Evolutionary conservation across 2,888 invertebrate genomes (phyloP), one percentile per base, ranked within the genome.

Genomic region (Psylliodes chrysocephalus): DNA sequence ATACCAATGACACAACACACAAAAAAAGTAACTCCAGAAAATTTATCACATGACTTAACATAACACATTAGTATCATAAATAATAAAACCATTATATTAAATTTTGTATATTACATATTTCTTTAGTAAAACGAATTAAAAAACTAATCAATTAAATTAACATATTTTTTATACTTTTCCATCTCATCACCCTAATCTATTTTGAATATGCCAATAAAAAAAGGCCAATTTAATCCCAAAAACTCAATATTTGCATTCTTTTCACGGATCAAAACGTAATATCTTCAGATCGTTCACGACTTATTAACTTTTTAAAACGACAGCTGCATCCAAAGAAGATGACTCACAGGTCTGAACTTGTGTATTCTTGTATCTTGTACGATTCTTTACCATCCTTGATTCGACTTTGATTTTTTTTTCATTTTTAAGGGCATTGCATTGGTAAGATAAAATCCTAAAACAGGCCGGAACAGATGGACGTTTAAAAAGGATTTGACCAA

Each of bases 311-410:
- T 65, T 70, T 69, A 63, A 54, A 53, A 59, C 53, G 63, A 63
- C 69, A 67, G 69, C 69, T 70, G 68, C 68, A 60, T 44, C 35
- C 54, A 40, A n/a, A 35, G 10, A 62, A 61, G 46, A 44, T 71
- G 67, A 68, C 51, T 67, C 66, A 68, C 67, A 70, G 51, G 71
- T 66, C 54, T 62, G 10, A 49, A 64, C 69, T 64, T 68, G 69
- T 53, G 55, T 28, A 56, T 56, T 66, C 64, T 51, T 67, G 64
- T 42, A 19, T 66, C 64, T 51, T 67, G 64, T 42, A 19, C 14
- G 55, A 30, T 51, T 51, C 38, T 38, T n/a, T 8, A 14, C 7
- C 18, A 42, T 42, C 42, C 42, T 42, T 42, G 42, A 42, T 42
- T 38, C 15, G 38, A 38, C 38, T 38, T 38, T 38, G 15, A 8